Base-by-base conservation (phyloP, 2,888 invertebrate genomes). In the Tenodera sinensis region DNA sequence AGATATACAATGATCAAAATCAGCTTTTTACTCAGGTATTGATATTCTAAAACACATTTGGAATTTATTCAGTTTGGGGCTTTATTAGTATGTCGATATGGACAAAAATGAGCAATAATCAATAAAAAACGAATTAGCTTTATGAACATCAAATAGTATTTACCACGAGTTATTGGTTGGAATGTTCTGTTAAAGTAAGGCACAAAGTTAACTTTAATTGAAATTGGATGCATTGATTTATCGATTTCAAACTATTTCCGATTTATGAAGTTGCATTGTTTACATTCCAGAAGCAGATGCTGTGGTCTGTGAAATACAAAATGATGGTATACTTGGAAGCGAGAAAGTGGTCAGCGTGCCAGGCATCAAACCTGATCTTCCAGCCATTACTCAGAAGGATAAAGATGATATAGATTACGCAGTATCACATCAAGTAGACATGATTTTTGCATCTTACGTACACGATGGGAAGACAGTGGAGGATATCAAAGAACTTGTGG, bases 371-470 rank as follows among this genome's bases (percentile, higher is more conserved):
- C 99, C 99, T 0, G 99, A 99, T 93, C 94, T 99, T 91, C 99
- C 99, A 0, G 98, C 99, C 7, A 98, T 99, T 0, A 99, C 99
- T 0, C 98, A 98, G 92, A 99, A 99, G 93, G 99, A 99, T 93
- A 98, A 97, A 93, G 95, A 96, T 25, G 99, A 99, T 93, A 94
- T 99, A 91, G 93, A 95, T 91, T 98, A 99, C 93, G 99, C 98
- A 88, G 97, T 98, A 8, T 97, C 98, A 91, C 97, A 98, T 93
- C 96, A 95, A 91, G 97, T 98, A 89, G 98, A 99, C 93, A 99
- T 99, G 96, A 96, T 99, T 89, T 99, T 99, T 93, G 99, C 99
- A 0, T 99, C 99, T 0, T 99, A 99, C 94, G 99, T 99, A 93
- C 96, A 99, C 91, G 97, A 97, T 93, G 98, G 97, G 3, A 95